Percentiles rank a stretch among this genome's conserved stretches.
Evolutionary conservation across 2,888 invertebrate species (phyloP).

Genomic region (Allacma fusca): DNA sequence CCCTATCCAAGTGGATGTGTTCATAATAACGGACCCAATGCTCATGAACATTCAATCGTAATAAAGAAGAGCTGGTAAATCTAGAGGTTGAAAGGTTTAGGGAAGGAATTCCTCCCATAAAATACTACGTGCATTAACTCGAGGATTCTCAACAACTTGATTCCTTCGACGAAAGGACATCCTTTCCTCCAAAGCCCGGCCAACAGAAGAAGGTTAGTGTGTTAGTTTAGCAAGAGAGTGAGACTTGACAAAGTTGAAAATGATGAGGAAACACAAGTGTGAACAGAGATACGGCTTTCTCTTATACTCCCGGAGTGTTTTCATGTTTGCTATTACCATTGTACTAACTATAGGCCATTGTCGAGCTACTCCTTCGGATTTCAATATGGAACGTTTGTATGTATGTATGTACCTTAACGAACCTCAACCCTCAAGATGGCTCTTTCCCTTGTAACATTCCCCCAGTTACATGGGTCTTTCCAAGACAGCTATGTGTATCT

Average conservation of each 20-base stretch:
- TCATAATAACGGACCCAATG: neutral
- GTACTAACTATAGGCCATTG: no score
- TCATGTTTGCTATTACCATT: no score
- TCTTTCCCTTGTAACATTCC: no score
- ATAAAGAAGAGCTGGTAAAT: neutral
- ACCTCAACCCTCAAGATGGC: no score
- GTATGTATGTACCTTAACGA: no score
- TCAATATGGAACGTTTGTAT: no score
- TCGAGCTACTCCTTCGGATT: no score
- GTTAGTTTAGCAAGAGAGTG: conserved; percentile 1
- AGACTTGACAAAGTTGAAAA: conserved; percentile 25
- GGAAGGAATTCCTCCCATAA: neutral
- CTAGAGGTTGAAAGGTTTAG: neutral
- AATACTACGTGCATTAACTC: neutral
- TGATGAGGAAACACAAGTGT: conserved; percentile 26
- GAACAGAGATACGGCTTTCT: conserved; percentile 9
- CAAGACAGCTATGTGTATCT: no score
- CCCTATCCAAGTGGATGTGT: neutral
- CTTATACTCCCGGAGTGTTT: no score
- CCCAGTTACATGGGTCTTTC: no score
- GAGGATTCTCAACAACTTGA: neutral
- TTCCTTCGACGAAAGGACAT: neutral
- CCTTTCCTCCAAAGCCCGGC: neutral
- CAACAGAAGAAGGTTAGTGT: neutral
- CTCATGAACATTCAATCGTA: conserved; percentile 8